These are phyloP conservation scores for Torymus texanus DNA, from an alignment of 2,888 invertebrate genomes.

Conservation along the genomic window DNA sequence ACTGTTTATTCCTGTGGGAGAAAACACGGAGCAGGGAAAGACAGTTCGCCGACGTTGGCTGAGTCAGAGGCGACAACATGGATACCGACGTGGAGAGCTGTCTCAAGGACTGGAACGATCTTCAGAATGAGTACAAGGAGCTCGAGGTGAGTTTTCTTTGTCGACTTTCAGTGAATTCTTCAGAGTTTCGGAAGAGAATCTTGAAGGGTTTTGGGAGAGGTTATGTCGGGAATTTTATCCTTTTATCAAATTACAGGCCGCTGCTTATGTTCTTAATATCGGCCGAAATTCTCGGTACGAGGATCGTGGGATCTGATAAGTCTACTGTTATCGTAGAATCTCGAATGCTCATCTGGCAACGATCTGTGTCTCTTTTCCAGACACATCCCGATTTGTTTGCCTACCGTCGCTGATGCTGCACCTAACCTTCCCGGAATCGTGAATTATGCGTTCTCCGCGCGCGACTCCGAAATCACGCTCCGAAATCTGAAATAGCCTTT, in stretches of 20 bases:
- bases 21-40: slow-evolving; percentile 6
- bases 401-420: not conserved
- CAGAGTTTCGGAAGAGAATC: too few relatives aligned
- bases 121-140: slow-evolving; percentile 85
- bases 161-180: too few relatives aligned
- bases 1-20: too few relatives aligned
- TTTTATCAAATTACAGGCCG: not conserved
- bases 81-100: slow-evolving; percentile 78
- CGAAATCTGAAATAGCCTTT: not conserved
- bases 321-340: slow-evolving; percentile 20
- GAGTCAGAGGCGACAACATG: slow-evolving; percentile 70
- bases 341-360: slow-evolving; percentile 6
- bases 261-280: not conserved
- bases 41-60: slow-evolving; percentile 41
- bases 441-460: too few relatives aligned
- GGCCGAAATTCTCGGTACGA: slow-evolving; percentile 1
- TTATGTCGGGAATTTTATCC: slow-evolving; percentile 7
- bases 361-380: slow-evolving; percentile 7
- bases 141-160: slow-evolving; percentile 81
- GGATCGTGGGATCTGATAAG: not conserved
- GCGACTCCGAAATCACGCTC: not conserved
- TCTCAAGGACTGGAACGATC: slow-evolving; percentile 87
- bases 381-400: slow-evolving; percentile 36
- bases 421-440: slow-evolving; percentile 30
- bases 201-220: not conserved